Evolutionary conservation across 2,888 invertebrate species (phyloP).

Genomic region (Coelogynopora nodosa): DNA sequence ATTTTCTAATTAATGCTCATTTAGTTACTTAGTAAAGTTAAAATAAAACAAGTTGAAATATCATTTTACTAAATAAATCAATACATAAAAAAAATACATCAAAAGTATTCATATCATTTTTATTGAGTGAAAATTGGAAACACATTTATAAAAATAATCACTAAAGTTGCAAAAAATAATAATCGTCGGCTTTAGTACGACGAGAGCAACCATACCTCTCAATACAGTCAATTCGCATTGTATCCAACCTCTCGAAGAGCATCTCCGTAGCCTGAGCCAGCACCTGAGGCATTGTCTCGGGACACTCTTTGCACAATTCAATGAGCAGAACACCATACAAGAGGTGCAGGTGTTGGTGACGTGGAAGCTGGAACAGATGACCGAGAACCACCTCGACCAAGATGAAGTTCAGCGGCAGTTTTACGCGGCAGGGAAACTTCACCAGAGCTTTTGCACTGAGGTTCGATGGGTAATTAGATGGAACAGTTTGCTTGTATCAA

Average conservation of each 20-base stretch:
- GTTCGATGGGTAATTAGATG: neutral
- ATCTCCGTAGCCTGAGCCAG: constrained; percentile 96
- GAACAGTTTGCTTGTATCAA: neutral
- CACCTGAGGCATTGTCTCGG: constrained; percentile 89
- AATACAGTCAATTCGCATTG: constrained; percentile 92
- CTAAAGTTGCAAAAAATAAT: no score
- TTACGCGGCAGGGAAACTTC: constrained; percentile 75
- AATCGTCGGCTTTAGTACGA: no score
- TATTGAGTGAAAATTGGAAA: no score
- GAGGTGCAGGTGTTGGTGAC: constrained; percentile 81
- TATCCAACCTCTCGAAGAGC: constrained; percentile 86
- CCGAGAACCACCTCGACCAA: constrained; percentile 92
- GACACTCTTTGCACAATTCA: constrained; percentile 91
- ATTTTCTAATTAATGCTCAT: no score
- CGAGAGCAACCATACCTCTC: constrained; percentile 75
- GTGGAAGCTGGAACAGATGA: constrained; percentile 85
- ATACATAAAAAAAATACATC: no score
- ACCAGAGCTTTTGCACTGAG: constrained; percentile 77
- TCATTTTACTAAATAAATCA: no score
- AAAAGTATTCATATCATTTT: no score
- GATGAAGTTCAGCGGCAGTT: constrained; percentile 93
- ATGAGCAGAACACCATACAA: constrained; percentile 90
- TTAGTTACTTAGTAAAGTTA: no score
- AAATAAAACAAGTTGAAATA: no score
- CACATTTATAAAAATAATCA: no score